Evolutionary conservation across 2,797 vertebrate genomes (phyloP), one percentile per base, ranked within the genome.

Genomic region (Zenarchopterus dispar): DNA sequence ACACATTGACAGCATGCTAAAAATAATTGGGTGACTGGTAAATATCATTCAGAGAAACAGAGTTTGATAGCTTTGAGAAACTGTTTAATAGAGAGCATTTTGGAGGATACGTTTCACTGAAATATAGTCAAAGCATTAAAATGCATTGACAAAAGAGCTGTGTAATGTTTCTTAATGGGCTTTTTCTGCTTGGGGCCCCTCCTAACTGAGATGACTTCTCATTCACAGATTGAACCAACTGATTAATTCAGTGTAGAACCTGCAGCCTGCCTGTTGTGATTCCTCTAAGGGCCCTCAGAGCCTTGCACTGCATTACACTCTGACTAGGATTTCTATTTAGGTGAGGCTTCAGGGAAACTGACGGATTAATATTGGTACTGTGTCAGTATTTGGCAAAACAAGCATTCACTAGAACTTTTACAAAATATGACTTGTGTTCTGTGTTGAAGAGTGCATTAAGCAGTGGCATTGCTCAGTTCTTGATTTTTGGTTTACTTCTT

Each of bases 1-100:
- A 28, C 61, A 33, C 77, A 65, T 64, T 67, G 82, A 80, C 84
- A 75, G 79, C 75, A 53, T 66, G 72, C 78, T 89, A 85, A 89
- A 89, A 89, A 92, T 90, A 90, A 88, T 88, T 85, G 85, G 80
- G 66, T 84, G 84, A 88, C 77, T 75, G 77, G 78, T 89, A 90
- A 91, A 89, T 84, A 90, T 89, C 82, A 87, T 79, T 88, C 77
- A 82, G 56, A 60, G 50, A 76, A 71, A 54, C 50, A 31, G 49
- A 82, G 81, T 80, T 84, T 86, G 77, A 90, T 85, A 82, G 81
- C 64, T 61, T 49, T 22, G 43, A 64, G 60, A 65, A 84, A 75
- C 42, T 46, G 70, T 76, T 83, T 75, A 58, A 76, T 76, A 52
- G 58, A 81, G 67, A 60, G 22, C 17, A 66, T 68, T 76, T 67